Evolutionary conservation across 2,113 vertebrate genomes (phyloP).

Genomic region (Sander lucioperca): DNA sequence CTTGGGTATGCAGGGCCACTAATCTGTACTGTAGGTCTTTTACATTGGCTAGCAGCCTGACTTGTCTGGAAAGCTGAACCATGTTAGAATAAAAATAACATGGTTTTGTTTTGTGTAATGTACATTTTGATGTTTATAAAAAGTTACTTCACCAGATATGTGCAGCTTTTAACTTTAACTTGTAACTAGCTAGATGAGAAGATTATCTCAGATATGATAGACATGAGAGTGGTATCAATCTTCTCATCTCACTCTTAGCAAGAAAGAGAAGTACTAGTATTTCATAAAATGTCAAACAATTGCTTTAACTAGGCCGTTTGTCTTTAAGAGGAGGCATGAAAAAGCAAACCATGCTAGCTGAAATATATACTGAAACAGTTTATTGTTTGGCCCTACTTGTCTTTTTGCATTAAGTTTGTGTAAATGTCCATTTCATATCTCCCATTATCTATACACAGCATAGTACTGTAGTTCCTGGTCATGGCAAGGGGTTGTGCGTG

Average conservation of each 20-base stretch:
- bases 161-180: neutral
- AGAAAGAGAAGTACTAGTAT: neutral
- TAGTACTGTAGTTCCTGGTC: constrained; percentile 28
- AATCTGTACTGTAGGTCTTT: constrained; percentile 4
- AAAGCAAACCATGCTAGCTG: neutral
- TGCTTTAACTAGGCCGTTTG: neutral
- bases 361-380: neutral
- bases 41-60: neutral
- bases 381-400: neutral
- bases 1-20: neutral
- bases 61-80: neutral
- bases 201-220: no score
- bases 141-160: neutral
- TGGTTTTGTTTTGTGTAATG: no score
- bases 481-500: constrained; percentile 2
- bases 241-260: no score
- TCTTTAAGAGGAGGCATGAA: neutral
- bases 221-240: no score
- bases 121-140: neutral
- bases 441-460: neutral
- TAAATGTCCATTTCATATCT: neutral
- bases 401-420: neutral
- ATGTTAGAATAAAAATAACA: neutral
- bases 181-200: neutral
- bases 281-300: neutral